phyloP scores from a whole-genome alignment of 2,797 vertebrate genomes.

The Oceanodroma leucorhoa region DNA sequence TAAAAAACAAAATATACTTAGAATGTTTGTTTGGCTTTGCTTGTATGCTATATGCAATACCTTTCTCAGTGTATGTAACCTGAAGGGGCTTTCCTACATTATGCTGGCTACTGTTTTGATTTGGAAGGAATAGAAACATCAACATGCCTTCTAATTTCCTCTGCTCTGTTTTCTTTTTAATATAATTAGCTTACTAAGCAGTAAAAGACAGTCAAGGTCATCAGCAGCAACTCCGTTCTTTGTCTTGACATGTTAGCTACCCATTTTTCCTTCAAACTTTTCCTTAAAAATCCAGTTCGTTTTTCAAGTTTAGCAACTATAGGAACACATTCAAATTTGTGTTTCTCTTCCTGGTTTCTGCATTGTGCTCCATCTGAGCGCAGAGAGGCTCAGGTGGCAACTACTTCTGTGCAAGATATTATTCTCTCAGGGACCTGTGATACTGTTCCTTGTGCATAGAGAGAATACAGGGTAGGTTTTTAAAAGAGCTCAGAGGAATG shows the following conservation, averaged over 20 bases:
- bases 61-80: background rate
- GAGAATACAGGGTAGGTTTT: background rate
- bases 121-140: slow-evolving; percentile 38
- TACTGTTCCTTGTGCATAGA: background rate
- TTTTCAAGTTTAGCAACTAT: background rate
- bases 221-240: slow-evolving; percentile 15
- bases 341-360: background rate
- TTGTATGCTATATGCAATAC: background rate
- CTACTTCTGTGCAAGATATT: background rate
- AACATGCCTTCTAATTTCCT: slow-evolving; percentile 49
- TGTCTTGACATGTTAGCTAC: slow-evolving; percentile 22
- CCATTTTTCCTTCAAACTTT: background rate
- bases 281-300: background rate
- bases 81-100: slow-evolving; percentile 26
- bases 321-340: background rate
- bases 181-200: slow-evolving; percentile 35
- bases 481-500: background rate
- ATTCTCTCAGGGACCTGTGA: fast-evolving
- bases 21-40: background rate
- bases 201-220: background rate
- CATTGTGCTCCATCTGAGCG: background rate
- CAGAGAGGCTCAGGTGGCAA: background rate
- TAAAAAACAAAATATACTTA: background rate
- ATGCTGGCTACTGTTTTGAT: slow-evolving; percentile 17
- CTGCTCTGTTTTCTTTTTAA: slow-evolving; percentile 1